Evolutionary conservation across 2,888 invertebrate genomes (phyloP).

Genomic region (Rotaria magnacalcarata): DNA sequence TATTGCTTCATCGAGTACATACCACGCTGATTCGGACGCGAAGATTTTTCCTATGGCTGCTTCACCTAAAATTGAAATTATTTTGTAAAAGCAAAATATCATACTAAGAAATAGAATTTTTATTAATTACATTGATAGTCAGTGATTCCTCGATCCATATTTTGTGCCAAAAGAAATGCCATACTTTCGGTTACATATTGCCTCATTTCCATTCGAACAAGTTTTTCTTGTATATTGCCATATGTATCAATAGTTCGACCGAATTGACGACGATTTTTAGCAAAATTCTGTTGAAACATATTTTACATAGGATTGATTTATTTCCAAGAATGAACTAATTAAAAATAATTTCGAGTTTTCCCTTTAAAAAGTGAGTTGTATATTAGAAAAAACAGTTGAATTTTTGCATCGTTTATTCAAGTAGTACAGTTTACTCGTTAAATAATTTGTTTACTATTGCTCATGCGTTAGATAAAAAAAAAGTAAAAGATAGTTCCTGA

Average conservation of each 20-base stretch:
- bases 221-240: conserved; percentile 82
- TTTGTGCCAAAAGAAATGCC: conserved; percentile 84
- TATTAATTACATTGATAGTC: conserved; percentile 71
- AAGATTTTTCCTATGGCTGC: conserved; percentile 87
- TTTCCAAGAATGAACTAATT: too few species aligned
- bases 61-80: conserved; percentile 62
- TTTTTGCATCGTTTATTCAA: too few species aligned
- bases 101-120: conserved; percentile 60
- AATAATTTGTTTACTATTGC: too few species aligned
- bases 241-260: conserved; percentile 73
- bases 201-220: conserved; percentile 82
- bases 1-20: conserved; percentile 90
- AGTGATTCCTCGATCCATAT: conserved; percentile 85
- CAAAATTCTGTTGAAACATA: conserved; percentile 72
- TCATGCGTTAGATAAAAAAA: too few species aligned
- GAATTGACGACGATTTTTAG: conserved; percentile 82
- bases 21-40: conserved; percentile 80
- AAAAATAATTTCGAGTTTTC: too few species aligned
- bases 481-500: too few species aligned
- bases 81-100: conserved; percentile 61
- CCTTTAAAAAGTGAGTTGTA: too few species aligned
- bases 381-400: too few species aligned
- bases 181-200: conserved; percentile 78
- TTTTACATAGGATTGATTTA: conserved; percentile 3
- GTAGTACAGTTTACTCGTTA: too few species aligned